Evolutionary conservation across 2,113 vertebrate genomes (phyloP).

Genomic region (Myiopsitta monachus): DNA sequence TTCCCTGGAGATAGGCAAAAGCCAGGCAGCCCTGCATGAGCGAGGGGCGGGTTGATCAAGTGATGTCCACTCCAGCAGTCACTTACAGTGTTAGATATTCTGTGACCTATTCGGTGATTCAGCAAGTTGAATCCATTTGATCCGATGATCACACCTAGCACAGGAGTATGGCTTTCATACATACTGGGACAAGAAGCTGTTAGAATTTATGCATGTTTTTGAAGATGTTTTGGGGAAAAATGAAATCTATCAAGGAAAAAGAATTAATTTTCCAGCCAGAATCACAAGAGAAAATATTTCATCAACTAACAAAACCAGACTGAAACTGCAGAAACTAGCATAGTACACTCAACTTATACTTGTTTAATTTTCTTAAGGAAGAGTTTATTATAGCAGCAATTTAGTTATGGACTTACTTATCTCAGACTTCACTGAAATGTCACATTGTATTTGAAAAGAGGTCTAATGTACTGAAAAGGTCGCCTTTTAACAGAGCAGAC

Average conservation of each 20-base stretch:
- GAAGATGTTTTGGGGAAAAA: neutral
- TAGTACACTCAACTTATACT: neutral
- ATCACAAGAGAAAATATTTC: neutral
- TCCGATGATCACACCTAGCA: neutral
- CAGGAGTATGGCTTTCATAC: neutral
- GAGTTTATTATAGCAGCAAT: neutral
- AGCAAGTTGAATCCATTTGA: neutral
- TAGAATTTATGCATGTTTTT: neutral
- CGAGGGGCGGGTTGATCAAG: rapidly evolving
- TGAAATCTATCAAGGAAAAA: neutral
- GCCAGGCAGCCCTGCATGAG: neutral
- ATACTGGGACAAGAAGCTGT: neutral
- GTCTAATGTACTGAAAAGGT: neutral
- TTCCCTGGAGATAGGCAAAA: neutral
- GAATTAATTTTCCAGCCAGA: neutral
- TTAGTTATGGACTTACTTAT: neutral
- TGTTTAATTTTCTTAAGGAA: neutral
- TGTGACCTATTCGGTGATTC: neutral
- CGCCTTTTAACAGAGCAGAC: neutral
- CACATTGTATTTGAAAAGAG: neutral
- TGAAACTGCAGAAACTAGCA: neutral
- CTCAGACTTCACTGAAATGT: neutral
- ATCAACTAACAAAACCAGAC: neutral
- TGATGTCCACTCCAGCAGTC: neutral
- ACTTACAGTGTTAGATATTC: neutral